Evolutionary conservation across 2,888 invertebrate genomes (phyloP), one percentile per base, ranked within the genome.

Genomic region (Eristalis arbustorum): DNA sequence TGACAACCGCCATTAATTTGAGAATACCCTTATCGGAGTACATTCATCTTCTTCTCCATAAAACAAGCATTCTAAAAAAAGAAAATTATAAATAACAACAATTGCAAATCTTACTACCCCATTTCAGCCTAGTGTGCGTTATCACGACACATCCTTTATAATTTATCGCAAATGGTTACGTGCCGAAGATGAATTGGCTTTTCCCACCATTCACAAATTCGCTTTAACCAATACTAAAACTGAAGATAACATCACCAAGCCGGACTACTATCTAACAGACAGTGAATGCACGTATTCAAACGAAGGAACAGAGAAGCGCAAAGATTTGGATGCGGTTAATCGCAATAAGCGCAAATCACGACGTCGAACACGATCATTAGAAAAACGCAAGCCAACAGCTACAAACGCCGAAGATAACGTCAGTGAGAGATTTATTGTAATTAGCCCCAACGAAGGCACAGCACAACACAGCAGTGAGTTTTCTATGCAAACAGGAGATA

Each of bases 151-250:
- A 66, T 88, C 89, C 62, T 89, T 88, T 81, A 83, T 89, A 78
- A 89, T 89, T 62, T 88, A 88, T 87, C 89, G 89, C 61, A 89
- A 89, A 82, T 89, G 89, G 89, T 75, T 88, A 66, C 88, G 88
- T 84, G 85, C 83, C 10, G 87, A 89, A 74, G 89, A 88, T 78
- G 89, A 89, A 84, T 88, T 88, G 68, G 89, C 89, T 42, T 89
- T 89, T 83, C 89, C 89, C 79, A 88, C 87, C 56, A 69, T 89
- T 23, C 84, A 88, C 73, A 88, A 89, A 78, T 89, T 85, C 80
- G 80, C 77, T 67, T 28, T 83, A 59, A 87, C 78, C 11, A 79
- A 71, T 42, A 62, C 71, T 37, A 69, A 87, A 49, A 23, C 71
- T 25, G 74, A 87, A 42, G 78, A 83, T 79, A 75, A 66, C 57